phyloP scores from a whole-genome alignment of 1,140 invertebrate species.

The Cyphomyrmex costatus region DNA sequence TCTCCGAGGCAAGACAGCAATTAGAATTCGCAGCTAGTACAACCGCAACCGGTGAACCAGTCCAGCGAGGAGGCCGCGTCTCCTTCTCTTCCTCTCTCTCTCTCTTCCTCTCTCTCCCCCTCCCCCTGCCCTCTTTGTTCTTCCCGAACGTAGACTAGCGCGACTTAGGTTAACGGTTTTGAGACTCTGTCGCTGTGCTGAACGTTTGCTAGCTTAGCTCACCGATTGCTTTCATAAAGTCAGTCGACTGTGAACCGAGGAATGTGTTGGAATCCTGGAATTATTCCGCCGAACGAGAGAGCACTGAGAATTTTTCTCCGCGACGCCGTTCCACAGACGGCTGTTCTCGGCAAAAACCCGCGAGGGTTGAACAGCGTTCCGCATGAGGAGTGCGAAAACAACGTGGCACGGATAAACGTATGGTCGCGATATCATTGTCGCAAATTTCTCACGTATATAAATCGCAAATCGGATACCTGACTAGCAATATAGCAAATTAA shows the following conservation, averaged over 20 bases:
- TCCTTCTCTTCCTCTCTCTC: slow-evolving; percentile 72
- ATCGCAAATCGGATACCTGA: background rate
- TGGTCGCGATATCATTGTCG: slow-evolving; percentile 27
- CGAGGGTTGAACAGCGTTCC: slow-evolving; percentile 53
- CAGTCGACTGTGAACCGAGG: slow-evolving; percentile 74
- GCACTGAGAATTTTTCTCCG: slow-evolving; percentile 64
- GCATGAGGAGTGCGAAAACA: slow-evolving; percentile 33
- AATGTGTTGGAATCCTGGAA: slow-evolving; percentile 74
- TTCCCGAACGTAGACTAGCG: slow-evolving; percentile 51
- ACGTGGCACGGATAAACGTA: slow-evolving; percentile 30
- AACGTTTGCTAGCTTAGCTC: slow-evolving; percentile 31
- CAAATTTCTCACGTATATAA: background rate
- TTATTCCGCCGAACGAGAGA: slow-evolving; percentile 69
- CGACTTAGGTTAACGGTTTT: slow-evolving; percentile 65
- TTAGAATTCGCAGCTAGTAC: slow-evolving; percentile 71
- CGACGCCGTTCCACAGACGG: slow-evolving; percentile 43
- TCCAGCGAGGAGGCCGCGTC: slow-evolving; percentile 68
- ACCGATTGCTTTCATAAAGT: slow-evolving; percentile 70
- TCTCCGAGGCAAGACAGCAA: slow-evolving; percentile 57
- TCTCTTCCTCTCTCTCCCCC: slow-evolving; percentile 59
- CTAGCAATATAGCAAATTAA: background rate
- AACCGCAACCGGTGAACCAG: slow-evolving; percentile 63
- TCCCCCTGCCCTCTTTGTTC: slow-evolving; percentile 49
- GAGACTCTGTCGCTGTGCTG: slow-evolving; percentile 23
- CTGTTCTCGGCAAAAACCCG: slow-evolving; percentile 59